phyloP scores from a whole-genome alignment of 1,140 invertebrate genomes.

The Holcopasites calliopsidis region DNA sequence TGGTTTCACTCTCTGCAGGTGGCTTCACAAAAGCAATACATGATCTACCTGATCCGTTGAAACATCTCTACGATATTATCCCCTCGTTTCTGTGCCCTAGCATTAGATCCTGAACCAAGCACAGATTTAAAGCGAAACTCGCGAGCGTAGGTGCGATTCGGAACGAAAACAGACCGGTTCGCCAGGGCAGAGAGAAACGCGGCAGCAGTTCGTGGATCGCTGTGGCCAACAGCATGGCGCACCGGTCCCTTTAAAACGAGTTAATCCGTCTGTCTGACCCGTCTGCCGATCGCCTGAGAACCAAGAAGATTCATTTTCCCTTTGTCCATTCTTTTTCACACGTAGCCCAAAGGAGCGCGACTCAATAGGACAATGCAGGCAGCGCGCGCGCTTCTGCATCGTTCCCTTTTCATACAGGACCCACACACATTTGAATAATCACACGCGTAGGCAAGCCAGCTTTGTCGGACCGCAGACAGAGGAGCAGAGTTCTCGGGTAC shows the following conservation, averaged over 20 bases:
- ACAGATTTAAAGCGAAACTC: constrained; percentile 32
- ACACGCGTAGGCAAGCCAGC: constrained; percentile 38
- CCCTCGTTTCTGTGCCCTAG: no score
- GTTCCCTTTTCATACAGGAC: constrained; percentile 45
- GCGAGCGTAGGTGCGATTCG: constrained; percentile 55
- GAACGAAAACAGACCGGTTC: constrained; percentile 60
- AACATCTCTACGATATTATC: no score
- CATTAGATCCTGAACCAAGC: no score
- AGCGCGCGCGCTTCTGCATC: constrained; percentile 37
- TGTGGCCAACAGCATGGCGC: constrained; percentile 56
- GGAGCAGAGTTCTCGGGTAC: background rate
- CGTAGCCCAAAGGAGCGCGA: constrained; percentile 62
- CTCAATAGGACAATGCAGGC: constrained; percentile 62
- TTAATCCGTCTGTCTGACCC: constrained; percentile 68
- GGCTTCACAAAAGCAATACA: no score
- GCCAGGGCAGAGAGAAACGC: background rate
- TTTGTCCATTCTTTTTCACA: constrained; percentile 73
- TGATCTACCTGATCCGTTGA: no score
- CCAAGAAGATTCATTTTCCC: constrained; percentile 73
- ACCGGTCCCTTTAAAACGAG: constrained; percentile 70
- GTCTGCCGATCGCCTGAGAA: constrained; percentile 70
- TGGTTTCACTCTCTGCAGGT: no score
- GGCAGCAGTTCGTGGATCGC: background rate
- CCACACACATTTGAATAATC: constrained; percentile 49
- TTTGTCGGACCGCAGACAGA: background rate